A percentile compares a stretch with the other conserved stretches of the same genome.
These are phyloP conservation scores for Bombycilla garrulus DNA, from an alignment of 2,113 vertebrate genomes.

Conservation along the genomic window DNA sequence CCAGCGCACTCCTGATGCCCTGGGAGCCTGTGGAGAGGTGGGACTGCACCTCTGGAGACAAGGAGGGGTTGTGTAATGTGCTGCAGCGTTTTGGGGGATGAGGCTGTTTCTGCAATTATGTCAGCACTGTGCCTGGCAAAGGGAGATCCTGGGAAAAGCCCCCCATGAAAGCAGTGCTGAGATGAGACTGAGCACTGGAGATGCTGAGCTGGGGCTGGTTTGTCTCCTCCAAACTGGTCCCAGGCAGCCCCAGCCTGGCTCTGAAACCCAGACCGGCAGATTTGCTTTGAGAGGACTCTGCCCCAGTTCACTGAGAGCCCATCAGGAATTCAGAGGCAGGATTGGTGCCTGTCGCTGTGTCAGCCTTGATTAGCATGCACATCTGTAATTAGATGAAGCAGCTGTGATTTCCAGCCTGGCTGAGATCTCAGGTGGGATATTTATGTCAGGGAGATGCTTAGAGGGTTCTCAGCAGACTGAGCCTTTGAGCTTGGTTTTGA, in stretches of 20 bases:
- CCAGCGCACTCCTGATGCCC: background rate
- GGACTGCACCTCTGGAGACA: background rate
- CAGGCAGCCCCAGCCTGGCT: background rate
- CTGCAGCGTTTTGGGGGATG: background rate
- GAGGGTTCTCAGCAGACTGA: background rate
- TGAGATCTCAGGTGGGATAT: slow-evolving; percentile 30
- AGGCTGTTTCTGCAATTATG: background rate
- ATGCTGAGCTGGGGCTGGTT: background rate
- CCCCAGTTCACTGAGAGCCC: background rate
- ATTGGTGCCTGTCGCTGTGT: background rate
- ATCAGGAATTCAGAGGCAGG: background rate
- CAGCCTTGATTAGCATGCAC: background rate
- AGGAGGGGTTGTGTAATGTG: background rate
- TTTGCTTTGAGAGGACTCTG: background rate
- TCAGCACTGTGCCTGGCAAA: background rate
- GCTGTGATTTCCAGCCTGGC: slow-evolving; percentile 45
- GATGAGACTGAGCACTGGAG: background rate
- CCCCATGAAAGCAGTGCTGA: background rate
- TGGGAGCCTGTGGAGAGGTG: background rate
- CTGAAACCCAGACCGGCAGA: background rate
- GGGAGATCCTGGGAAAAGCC: background rate
- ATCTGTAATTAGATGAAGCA: slow-evolving; percentile 52
- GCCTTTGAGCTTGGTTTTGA: slow-evolving; percentile 25
- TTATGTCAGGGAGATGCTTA: slow-evolving; percentile 8
- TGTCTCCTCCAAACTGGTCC: background rate